Evolutionary conservation across 2,888 invertebrate species (phyloP).

Genomic region (Protonemura montana): DNA sequence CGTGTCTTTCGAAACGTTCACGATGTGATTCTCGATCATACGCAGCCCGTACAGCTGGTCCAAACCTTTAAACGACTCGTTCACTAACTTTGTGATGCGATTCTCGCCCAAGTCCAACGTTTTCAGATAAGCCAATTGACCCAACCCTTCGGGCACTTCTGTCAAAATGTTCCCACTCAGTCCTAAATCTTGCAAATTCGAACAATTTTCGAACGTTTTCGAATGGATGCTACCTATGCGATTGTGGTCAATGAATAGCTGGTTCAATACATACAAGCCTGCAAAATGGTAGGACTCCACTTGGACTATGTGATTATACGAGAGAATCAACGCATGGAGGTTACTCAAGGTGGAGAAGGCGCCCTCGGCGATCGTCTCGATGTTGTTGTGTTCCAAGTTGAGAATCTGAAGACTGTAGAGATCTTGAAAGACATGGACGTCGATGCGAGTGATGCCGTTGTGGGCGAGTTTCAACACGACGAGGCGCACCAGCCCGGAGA

Average conservation of each 20-base stretch:
- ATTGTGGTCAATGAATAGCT: conserved; percentile 78
- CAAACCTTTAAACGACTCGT: conserved; percentile 76
- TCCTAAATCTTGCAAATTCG: conserved; percentile 78
- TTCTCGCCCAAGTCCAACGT: conserved; percentile 85
- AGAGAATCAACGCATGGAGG: conserved; percentile 77
- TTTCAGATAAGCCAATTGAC: conserved; percentile 73
- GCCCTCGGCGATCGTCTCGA: conserved; percentile 73
- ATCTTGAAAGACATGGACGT: conserved; percentile 75
- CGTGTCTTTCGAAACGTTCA: conserved; percentile 77
- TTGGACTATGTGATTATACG: conserved; percentile 73
- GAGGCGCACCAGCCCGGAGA: conserved; percentile 75
- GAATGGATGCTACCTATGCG: conserved; percentile 73
- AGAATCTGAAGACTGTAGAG: conserved; percentile 78
- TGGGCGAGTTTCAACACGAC: conserved; percentile 77
- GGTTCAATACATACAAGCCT: conserved; percentile 76
- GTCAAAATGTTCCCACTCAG: conserved; percentile 76
- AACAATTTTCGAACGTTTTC: conserved; percentile 78
- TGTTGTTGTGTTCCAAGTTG: conserved; percentile 75
- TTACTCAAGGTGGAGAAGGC: conserved; percentile 80
- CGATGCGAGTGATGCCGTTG: conserved; percentile 76
- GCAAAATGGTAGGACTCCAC: conserved; percentile 75
- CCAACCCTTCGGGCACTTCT: conserved; percentile 74
- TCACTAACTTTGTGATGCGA: conserved; percentile 73
- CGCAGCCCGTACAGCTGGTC: conserved; percentile 78
- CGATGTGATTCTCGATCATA: conserved; percentile 80